Evolutionary conservation across 2,113 vertebrate species (phyloP), one percentile per base, ranked within the genome.

Genomic region (Catharus bicknelli): DNA sequence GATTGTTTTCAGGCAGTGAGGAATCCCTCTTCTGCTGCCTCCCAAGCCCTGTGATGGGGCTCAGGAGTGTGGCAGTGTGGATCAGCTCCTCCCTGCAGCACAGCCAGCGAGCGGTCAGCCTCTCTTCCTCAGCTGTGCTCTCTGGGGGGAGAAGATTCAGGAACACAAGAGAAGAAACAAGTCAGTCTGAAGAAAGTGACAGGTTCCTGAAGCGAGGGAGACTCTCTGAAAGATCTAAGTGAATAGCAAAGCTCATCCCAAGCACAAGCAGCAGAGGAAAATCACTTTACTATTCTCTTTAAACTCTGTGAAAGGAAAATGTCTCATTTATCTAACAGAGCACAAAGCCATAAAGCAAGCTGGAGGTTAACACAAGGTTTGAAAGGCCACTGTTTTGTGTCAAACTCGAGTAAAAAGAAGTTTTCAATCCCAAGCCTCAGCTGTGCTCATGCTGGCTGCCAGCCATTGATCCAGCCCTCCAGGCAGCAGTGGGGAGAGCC

Each of bases 271-370:
- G 95, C 83, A 97, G 92, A 97, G 90, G 89, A 97, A 97, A 97
- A 96, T 26, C 94, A 97, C 97, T 98, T 98, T 96, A 83, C 94
- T 97, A 98, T 98, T 98, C 97, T 94, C 97, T 98, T 98, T 98
- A 97, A 97, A 97, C 96, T 96, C 88, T 95, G 93, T 97, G 97
- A 98, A 97, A 97, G 96, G 94, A 95, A 98, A 97, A 95, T 16
- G 87, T 92, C 95, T 97, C 97, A 96, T 97, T 97, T 98, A 97
- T 97, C 95, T 96, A 96, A 92, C 23, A 83, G 94, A 97, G 90
- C 96, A 98, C 96, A 98, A 97, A 98, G 96, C 96, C 93, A 88
- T 84, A 88, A 93, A 97, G 97, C 93, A 93, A 96, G 93, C 93
- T 97, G 95, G 90, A 97, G 97, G 97, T 97, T 97, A 97, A 97